Evolutionary conservation across 2,797 vertebrate species (phyloP).

Genomic region (Rousettus madagascariensis): DNA sequence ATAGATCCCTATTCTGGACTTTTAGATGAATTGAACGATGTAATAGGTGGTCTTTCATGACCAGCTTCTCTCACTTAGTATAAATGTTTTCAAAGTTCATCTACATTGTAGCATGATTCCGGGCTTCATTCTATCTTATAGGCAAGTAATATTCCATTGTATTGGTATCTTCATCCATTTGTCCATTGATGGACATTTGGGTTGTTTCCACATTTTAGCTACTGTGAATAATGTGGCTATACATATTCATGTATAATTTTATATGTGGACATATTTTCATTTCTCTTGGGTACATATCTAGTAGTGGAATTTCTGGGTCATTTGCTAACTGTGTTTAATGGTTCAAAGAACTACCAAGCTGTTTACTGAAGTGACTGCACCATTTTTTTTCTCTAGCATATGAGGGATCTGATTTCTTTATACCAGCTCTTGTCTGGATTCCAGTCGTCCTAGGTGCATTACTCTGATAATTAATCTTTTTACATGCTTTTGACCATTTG

Average conservation of each 20-base stretch:
- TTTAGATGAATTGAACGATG: neutral
- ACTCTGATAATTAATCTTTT: neutral
- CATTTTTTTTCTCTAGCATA: neutral
- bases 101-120: neutral
- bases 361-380: neutral
- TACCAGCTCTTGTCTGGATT: neutral
- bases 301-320: neutral
- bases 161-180: neutral
- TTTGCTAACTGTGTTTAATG: neutral
- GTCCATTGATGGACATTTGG: neutral
- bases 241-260: conserved; percentile 15
- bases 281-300: neutral
- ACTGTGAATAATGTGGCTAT: neutral
- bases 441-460: neutral
- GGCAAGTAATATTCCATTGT: neutral
- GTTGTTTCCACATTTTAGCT: neutral
- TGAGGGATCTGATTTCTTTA: neutral
- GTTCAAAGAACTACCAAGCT: neutral
- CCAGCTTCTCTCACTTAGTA: neutral
- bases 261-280: neutral
- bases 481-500: neutral
- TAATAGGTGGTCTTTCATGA: neutral
- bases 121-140: neutral
- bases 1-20: neutral
- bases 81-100: neutral